These are phyloP conservation scores for Mormyrops boulengeri DNA, from an alignment of 2,797 vertebrate species.

Conservation along the genomic window DNA sequence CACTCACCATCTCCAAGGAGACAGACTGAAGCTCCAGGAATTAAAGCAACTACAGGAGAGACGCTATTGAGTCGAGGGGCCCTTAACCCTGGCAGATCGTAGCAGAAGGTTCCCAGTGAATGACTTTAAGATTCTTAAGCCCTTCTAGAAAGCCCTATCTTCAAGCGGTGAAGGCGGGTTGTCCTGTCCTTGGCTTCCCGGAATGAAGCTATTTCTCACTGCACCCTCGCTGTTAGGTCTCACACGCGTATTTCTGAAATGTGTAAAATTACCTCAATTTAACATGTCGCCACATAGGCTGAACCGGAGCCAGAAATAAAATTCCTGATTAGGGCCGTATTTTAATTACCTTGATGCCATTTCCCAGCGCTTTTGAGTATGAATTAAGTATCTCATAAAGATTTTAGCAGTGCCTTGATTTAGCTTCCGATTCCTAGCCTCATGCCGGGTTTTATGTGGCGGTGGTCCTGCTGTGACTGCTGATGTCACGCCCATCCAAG, in stretches of 20 bases:
- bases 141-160: neutral
- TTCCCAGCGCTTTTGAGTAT: constrained; percentile 17
- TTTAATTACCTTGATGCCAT: constrained; percentile 37
- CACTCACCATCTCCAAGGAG: neutral
- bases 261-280: constrained; percentile 23
- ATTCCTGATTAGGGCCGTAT: constrained; percentile 36
- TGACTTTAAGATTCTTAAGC: neutral
- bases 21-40: neutral
- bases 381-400: constrained; percentile 44
- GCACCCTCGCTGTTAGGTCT: neutral
- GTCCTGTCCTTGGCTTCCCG: neutral
- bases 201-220: neutral
- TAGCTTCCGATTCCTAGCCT: constrained; percentile 1
- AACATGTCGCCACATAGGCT: constrained; percentile 15
- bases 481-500: neutral
- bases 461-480: neutral
- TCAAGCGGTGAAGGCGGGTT: neutral
- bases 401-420: constrained; percentile 32
- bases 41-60: neutral
- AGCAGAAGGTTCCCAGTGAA: neutral
- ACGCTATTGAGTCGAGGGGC: neutral
- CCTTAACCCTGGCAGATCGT: neutral
- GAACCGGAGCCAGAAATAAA: constrained; percentile 33
- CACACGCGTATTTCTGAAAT: constrained; percentile 20
- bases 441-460: neutral